A percentile compares a stretch with the other conserved stretches of the same genome.
Evolutionary conservation across 2,113 vertebrate species (phyloP).

Genomic region (Australoheros scitulus): DNA sequence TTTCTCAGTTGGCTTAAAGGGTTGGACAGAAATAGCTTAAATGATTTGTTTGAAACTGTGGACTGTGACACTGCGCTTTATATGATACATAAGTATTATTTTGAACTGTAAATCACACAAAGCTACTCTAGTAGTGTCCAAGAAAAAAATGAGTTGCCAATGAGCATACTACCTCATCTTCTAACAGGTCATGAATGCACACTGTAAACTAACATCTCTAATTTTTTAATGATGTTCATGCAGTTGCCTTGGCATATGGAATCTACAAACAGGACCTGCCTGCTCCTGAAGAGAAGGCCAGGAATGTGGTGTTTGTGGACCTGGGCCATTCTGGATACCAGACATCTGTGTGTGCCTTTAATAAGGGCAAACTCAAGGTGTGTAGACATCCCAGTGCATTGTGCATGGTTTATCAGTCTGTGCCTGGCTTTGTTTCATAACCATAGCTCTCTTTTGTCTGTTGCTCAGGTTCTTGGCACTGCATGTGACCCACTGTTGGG

Average conservation of each 20-base stretch:
- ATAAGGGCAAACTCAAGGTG: conserved; percentile 97
- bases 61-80: background rate
- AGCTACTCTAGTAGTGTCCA: background rate
- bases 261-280: conserved; percentile 99
- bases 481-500: conserved; percentile 91
- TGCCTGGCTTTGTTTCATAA: background rate
- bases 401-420: background rate
- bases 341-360: conserved; percentile 97
- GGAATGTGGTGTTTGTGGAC: conserved; percentile 97
- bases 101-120: background rate
- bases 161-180: background rate
- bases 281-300: conserved; percentile 92
- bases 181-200: background rate
- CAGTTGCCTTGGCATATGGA: conserved; percentile 96
- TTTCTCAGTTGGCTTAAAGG: background rate
- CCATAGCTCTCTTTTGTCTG: conserved; percentile 23
- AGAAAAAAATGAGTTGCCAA: background rate
- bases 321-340: conserved; percentile 96
- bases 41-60: background rate
- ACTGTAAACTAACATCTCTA: background rate
- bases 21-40: background rate
- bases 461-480: conserved; percentile 88
- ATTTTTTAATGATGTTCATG: background rate
- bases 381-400: background rate
- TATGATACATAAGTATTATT: background rate